Base-by-base conservation (phyloP, 1,140 invertebrate genomes). In the Drosophila serrata region DNA sequence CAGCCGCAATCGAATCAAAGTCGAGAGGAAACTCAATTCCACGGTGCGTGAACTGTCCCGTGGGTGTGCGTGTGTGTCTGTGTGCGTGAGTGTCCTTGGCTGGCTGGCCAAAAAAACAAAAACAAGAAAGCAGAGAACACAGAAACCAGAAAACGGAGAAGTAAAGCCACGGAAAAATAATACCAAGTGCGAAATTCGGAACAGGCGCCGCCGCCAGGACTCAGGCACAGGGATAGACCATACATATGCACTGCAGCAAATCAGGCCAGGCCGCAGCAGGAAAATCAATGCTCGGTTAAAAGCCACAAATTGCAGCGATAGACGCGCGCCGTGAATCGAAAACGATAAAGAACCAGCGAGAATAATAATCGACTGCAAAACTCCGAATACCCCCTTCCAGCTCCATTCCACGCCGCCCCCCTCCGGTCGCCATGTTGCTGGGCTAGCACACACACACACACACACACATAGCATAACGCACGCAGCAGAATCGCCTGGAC, bases 281-380 rank as follows among this genome's bases (percentile, higher is more conserved):
- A 84, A 84, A 84, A 84, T 84, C 81, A 84, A 84, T 80, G 79
- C 85, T 81, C 56, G 62, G 73, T 72, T 80, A 86, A 84, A 80
- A 84, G 75, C 82, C 73, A 84, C 65, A 81, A 84, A 77, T 64
- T 76, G 82, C 55, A 81, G 51, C 62, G 43, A 80, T 63, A 75
- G 64, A 72, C 35, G 35, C 51, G 61, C 61, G 51, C 56, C 33
- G 62, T 72, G 68, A 72, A 46, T 74, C 60, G 46, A 82, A 69
- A 79, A 31, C 76, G 57, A 61, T 37, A 60, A 60, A 49, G 48
- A 57, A 53, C 48, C 43, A 35, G 33, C 63, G 70, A 62, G 48
- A 62, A 37, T 69, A 35, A 53, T 67, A 67, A 67, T 67, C 62
- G 65, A 57, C 51, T 58, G 69, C 69, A 70, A 70, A 60, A 42